These are phyloP conservation scores for Valencia hispanica DNA, from an alignment of 2,797 vertebrate species.

Conservation along the genomic window DNA sequence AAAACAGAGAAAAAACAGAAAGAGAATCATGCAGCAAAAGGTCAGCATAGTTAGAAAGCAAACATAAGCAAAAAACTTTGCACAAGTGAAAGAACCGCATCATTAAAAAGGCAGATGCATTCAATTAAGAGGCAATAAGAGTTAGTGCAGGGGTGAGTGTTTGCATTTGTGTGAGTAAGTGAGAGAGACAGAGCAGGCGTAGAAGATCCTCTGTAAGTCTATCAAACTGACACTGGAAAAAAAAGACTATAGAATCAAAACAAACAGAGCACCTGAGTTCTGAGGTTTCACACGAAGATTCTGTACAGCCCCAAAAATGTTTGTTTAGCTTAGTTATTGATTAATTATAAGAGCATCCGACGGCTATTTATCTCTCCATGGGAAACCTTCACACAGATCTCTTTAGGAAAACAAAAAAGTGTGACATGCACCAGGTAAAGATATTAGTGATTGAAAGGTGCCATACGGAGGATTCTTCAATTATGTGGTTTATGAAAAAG, in stretches of 20 bases:
- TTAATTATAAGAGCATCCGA: slow-evolving; percentile 24
- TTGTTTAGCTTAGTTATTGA: slow-evolving; percentile 62
- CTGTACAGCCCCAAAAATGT: slow-evolving; percentile 38
- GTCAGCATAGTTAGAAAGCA: slow-evolving; percentile 70
- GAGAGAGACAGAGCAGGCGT: slow-evolving; percentile 32
- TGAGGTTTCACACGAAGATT: slow-evolving; percentile 70
- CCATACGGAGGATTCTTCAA: slow-evolving; percentile 27
- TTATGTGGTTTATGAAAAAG: slow-evolving; percentile 26
- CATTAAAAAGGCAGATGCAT: slow-evolving; percentile 49
- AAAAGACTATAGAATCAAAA: slow-evolving; percentile 67
- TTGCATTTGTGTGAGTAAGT: slow-evolving; percentile 20
- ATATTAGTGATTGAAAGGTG: slow-evolving; percentile 54
- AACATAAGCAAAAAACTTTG: slow-evolving; percentile 58
- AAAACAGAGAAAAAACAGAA: slow-evolving; percentile 77
- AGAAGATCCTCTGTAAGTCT: slow-evolving; percentile 44
- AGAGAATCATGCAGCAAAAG: slow-evolving; percentile 82
- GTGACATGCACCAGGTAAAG: slow-evolving; percentile 49
- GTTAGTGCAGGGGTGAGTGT: slow-evolving; percentile 28
- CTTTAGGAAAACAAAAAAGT: slow-evolving; percentile 23
- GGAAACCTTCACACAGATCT: slow-evolving; percentile 55
- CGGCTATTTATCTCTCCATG: slow-evolving; percentile 60
- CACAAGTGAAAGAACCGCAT: slow-evolving; percentile 20
- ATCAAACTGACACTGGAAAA: slow-evolving; percentile 50
- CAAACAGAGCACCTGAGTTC: slow-evolving; percentile 59
- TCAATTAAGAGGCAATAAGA: slow-evolving; percentile 65